Evolutionary conservation across 1,140 invertebrate species (phyloP).

Genomic region (Drosophila repleta): DNA sequence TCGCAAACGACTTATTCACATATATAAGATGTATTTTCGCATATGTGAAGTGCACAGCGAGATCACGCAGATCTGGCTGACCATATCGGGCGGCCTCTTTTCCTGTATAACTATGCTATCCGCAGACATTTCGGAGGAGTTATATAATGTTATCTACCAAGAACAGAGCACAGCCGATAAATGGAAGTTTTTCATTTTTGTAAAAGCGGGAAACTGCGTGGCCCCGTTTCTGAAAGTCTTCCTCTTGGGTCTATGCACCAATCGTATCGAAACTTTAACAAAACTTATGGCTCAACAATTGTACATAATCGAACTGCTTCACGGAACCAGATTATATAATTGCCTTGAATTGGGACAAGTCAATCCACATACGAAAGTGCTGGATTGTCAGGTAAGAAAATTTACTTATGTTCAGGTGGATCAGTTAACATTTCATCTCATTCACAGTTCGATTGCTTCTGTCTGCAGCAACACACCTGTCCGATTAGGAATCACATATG

Average conservation of each 20-base stretch:
- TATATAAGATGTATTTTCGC: constrained; percentile 4
- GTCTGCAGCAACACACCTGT: not conserved
- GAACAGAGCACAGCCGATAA: not conserved
- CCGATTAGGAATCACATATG: constrained; percentile 14
- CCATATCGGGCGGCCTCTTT: not conserved
- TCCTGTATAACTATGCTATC: not conserved
- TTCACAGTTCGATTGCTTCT: not conserved
- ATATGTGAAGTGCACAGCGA: not conserved
- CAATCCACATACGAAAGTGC: no score
- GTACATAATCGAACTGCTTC: not conserved
- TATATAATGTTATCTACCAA: not conserved
- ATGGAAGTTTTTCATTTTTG: not conserved
- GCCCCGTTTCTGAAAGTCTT: not conserved
- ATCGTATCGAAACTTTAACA: not conserved
- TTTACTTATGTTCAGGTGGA: no score
- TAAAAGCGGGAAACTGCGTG: not conserved
- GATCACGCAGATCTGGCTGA: not conserved
- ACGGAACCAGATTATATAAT: no score
- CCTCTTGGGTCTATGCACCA: not conserved
- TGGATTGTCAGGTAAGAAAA: no score
- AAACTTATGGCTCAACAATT: not conserved
- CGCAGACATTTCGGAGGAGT: not conserved
- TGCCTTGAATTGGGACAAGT: no score
- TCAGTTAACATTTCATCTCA: not conserved
- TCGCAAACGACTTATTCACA: not conserved